Conservation (phyloP, 2,113 vertebrate genomes). For the Pachypanchax playfairii region DNA sequence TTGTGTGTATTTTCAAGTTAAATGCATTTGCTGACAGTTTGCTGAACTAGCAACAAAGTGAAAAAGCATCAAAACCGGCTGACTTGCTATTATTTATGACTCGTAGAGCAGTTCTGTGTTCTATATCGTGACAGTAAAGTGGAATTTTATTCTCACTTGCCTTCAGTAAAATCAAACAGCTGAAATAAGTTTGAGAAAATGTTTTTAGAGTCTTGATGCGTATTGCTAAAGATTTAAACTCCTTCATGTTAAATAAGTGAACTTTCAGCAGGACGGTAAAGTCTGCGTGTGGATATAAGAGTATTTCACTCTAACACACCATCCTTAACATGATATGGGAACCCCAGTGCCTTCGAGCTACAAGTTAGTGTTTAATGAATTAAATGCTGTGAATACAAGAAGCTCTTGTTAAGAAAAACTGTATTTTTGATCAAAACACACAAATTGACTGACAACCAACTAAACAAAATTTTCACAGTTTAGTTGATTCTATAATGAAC, state of each 20-base stretch:
- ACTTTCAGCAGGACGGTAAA: constrained; percentile 5
- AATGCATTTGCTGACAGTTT: constrained; percentile 33
- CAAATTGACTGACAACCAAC: too few relatives aligned
- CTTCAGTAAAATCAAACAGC: constrained; percentile 5
- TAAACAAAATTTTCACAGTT: not conserved
- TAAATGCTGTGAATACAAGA: constrained; percentile 22
- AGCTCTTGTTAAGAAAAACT: constrained; percentile 19
- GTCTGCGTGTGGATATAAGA: constrained; percentile 31
- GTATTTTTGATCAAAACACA: constrained; percentile 20
- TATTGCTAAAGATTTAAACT: not conserved
- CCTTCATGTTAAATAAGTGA: not conserved
- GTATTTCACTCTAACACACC: constrained; percentile 35
- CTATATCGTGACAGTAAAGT: not conserved
- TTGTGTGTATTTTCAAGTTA: constrained; percentile 33
- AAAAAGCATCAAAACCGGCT: constrained; percentile 17
- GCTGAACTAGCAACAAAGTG: constrained; percentile 7
- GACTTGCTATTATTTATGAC: constrained; percentile 4
- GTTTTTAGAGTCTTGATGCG: constrained; percentile 2
- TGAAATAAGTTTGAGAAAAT: constrained; percentile 13
- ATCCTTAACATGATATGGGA: constrained; percentile 30
- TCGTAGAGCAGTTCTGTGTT: constrained; percentile 3
- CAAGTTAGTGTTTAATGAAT: constrained; percentile 42
- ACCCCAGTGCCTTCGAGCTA: constrained; percentile 70
- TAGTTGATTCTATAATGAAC: constrained; percentile 5
- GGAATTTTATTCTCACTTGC: not conserved